Conservation (phyloP, 2,888 invertebrate species). For the Tinea semifulvella region DNA sequence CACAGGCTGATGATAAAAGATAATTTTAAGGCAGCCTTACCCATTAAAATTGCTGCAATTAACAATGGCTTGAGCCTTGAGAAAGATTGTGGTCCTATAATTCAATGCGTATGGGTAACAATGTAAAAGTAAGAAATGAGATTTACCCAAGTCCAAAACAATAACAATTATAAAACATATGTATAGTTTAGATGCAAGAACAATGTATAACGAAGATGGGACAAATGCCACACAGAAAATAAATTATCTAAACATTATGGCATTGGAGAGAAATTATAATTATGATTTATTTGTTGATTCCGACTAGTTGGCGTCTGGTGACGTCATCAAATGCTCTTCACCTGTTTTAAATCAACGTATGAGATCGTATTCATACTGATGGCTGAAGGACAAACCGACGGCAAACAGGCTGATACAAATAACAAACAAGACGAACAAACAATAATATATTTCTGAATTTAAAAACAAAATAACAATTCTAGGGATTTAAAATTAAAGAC, state of each 20-base stretch:
- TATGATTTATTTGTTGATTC: conserved; percentile 5
- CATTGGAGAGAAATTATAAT: conserved; percentile 5
- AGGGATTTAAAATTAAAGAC: background rate
- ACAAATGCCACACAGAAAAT: background rate
- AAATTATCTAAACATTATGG: background rate
- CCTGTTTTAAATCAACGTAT: conserved; percentile 8
- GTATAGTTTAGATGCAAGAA: too few relatives aligned
- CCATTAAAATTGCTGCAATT: too few relatives aligned
- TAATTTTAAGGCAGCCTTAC: too few relatives aligned
- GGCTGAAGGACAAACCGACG: conserved; percentile 1
- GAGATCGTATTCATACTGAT: background rate
- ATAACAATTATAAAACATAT: too few relatives aligned
- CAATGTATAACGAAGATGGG: too few relatives aligned
- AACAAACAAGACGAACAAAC: background rate
- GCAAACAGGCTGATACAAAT: background rate
- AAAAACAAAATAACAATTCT: background rate
- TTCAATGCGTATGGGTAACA: too few relatives aligned
- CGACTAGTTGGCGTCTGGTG: conserved; percentile 5
- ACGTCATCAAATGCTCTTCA: background rate
- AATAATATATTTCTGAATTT: background rate
- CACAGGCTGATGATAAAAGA: too few relatives aligned
- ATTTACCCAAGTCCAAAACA: too few relatives aligned
- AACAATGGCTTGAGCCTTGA: too few relatives aligned
- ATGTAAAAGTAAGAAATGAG: too few relatives aligned
- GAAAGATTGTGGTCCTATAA: too few relatives aligned